Conservation (phyloP, 2,797 vertebrate species). For the Hippopotamyrus pictus region DNA sequence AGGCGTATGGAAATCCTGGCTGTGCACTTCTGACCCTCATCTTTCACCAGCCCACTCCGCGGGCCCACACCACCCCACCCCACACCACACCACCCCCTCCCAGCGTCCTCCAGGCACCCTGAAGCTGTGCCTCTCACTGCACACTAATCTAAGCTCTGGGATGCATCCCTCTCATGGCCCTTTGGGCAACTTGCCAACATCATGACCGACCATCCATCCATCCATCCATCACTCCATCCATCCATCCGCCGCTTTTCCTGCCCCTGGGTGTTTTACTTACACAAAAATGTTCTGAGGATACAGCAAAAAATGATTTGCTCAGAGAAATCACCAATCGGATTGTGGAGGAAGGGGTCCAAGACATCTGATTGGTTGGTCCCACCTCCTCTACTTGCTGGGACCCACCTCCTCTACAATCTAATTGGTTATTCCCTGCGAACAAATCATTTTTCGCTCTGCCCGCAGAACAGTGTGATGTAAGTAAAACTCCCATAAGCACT, state of each 20-base stretch:
- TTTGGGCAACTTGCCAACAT: neutral
- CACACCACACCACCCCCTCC: neutral
- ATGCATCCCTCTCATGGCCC: neutral
- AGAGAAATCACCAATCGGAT: neutral
- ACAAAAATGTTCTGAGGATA: neutral
- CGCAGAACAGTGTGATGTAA: neutral
- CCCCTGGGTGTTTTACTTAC: neutral
- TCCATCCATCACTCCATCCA: neutral
- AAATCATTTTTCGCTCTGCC: neutral
- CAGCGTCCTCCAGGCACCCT: neutral
- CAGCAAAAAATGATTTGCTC: neutral
- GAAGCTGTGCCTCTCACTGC: neutral
- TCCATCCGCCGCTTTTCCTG: neutral
- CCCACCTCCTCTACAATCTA: neutral
- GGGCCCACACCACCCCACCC: neutral
- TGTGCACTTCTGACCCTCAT: conserved; percentile 2
- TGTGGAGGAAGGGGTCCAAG: neutral
- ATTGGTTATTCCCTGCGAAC: neutral
- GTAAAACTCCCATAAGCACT: neutral
- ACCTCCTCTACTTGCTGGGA: too few species aligned
- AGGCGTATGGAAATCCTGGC: neutral
- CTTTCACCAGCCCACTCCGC: neutral
- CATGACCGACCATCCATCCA: neutral
- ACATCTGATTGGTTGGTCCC: neutral
- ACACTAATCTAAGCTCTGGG: neutral